Conservation (phyloP, 2,888 invertebrate genomes). For the Apotomis capreana region DNA sequence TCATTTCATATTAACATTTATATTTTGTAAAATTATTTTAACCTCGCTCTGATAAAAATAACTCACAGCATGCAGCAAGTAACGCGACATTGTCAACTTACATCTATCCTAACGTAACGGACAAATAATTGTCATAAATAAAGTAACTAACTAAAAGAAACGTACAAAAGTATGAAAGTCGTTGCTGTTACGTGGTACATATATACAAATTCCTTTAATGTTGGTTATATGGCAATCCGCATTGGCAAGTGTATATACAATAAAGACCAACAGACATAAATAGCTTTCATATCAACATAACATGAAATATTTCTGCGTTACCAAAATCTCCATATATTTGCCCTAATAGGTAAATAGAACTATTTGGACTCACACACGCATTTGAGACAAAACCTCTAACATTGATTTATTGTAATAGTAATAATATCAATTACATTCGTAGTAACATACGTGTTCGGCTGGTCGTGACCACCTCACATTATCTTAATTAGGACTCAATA, state of each 20-base stretch:
- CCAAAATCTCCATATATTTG: not conserved
- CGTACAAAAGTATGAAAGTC: slow-evolving; percentile 31
- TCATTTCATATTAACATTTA: slow-evolving; percentile 27
- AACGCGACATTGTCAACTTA: slow-evolving; percentile 31
- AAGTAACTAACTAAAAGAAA: slow-evolving; percentile 7
- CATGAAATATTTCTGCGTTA: not conserved
- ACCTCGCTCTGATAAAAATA: slow-evolving; percentile 24
- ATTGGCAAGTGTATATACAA: slow-evolving; percentile 42
- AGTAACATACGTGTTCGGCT: not conserved
- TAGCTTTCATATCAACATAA: not conserved
- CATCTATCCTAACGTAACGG: not conserved
- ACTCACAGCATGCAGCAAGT: slow-evolving; percentile 28
- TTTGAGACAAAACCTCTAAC: not conserved
- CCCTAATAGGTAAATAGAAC: not conserved
- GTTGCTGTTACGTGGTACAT: slow-evolving; percentile 7
- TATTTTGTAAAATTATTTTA: slow-evolving; percentile 30
- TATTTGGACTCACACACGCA: not conserved
- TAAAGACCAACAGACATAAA: slow-evolving; percentile 5
- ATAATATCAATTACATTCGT: slow-evolving; percentile 17
- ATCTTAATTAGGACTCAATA: slow-evolving; percentile 11
- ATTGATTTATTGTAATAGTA: slow-evolving; percentile 3
- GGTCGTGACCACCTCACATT: slow-evolving; percentile 10
- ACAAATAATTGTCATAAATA: slow-evolving; percentile 20
- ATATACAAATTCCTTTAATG: slow-evolving; percentile 1
- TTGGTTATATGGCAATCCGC: slow-evolving; percentile 36